phyloP scores from a whole-genome alignment of 23 tunicate genomes.

The Styela plicata region DNA sequence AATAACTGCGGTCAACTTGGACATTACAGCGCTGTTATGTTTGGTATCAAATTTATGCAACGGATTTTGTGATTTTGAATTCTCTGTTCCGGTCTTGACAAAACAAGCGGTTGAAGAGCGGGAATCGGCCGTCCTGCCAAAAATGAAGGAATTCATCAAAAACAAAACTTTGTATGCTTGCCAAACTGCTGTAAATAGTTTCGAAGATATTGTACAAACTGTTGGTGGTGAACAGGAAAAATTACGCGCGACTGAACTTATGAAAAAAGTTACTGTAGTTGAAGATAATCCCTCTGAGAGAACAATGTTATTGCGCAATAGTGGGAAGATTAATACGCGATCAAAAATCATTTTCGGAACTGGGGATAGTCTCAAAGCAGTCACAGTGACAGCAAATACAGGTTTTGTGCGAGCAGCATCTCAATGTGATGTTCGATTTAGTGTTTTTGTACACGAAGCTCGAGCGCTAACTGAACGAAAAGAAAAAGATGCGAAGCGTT shows the following conservation, averaged over 20 bases:
- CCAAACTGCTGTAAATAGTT: conserved; percentile 54
- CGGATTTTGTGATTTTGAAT: conserved; percentile 40
- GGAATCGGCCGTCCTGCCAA: conserved; percentile 52
- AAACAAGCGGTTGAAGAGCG: conserved; percentile 82
- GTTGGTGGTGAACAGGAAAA: conserved; percentile 77
- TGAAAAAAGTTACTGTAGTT: conserved; percentile 43
- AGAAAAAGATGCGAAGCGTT: conserved; percentile 32
- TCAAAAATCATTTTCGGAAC: conserved; percentile 80
- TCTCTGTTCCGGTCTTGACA: conserved; percentile 45
- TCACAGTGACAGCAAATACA: conserved; percentile 78
- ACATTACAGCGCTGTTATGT: conserved; percentile 62
- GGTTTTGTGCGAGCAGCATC: conserved; percentile 84
- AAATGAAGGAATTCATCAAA: conserved; percentile 41
- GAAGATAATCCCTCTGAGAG: conserved; percentile 51
- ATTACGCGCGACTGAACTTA: conserved; percentile 46
- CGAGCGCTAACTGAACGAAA: conserved; percentile 84
- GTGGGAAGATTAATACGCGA: conserved; percentile 11
- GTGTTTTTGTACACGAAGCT: conserved; percentile 74
- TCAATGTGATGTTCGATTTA: conserved; percentile 64
- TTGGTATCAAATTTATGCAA: conserved; percentile 71
- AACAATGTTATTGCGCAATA: background rate
- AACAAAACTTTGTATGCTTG: conserved; percentile 58
- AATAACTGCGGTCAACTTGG: conserved; percentile 47
- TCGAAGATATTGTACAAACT: conserved; percentile 53
- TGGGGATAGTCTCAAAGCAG: conserved; percentile 65